Base-by-base conservation (phyloP, 2,113 vertebrate genomes). In the Benitochromis conjunctus region DNA sequence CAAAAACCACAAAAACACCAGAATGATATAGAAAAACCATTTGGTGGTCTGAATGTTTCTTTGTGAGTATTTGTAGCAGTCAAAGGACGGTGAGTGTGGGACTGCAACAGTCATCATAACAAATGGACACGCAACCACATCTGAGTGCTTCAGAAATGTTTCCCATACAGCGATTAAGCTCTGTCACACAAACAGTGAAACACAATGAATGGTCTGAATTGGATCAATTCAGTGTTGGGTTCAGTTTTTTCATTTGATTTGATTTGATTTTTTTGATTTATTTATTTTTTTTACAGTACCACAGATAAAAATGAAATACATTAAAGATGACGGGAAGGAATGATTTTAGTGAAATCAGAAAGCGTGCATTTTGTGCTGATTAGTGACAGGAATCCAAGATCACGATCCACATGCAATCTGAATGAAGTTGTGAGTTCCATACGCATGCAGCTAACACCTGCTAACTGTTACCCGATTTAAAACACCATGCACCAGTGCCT, bases 341-440 rank as follows among this genome's bases (percentile, higher is more conserved):
- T 36, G 48, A 26, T 2, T 38, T 64, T 10, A 85, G 3, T 66
- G 2, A 1, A 80, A 81, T 71, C 3, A 71, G 2, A 86, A 58
- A 3, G 4, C 54, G 82, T 78, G 86, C 83, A 85, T 13, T 8
- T 24, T 36, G 6, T 36, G 78, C n/a, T 46, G 29, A 60, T 91
- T 85, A 77, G 74, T 87, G 19, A 14, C 2, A 41, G 19, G 12
- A 14, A 69, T 46, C 43, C 12, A 0, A 31, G 18, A 79, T 43
- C 18, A 24, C 2, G 4, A 83, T 80, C 85, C 58, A 29, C 81
- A 87, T 92, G 91, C 90, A 85, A 38, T 80, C 3, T 31, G 9
- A 58, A 24, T 18, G 2, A 29, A 6, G 38, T 29, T 80, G 34
- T 26, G n/a, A 69, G 80, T 77, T 54, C 74, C 2, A 38, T 76